Evolutionary conservation across 1,140 invertebrate genomes (phyloP), one percentile per base, ranked within the genome.

Genomic region (Brachionus sp.): DNA sequence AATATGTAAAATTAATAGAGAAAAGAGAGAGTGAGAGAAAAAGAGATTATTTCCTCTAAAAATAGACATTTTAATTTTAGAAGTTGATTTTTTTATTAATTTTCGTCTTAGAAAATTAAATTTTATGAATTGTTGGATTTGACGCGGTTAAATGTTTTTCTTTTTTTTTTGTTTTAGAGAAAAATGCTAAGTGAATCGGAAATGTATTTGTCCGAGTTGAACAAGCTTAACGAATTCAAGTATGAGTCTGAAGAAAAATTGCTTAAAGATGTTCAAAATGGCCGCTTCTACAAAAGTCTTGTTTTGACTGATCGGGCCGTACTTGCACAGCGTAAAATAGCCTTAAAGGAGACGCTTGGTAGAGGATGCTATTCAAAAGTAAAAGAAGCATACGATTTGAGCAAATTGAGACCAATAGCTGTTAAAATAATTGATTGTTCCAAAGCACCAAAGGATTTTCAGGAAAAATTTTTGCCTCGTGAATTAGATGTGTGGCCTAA

Each of bases 401-500:
- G 25, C 29, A 68, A 50, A 10, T 33, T 53, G 33, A 42, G 57
- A 6, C 29, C 70, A 62, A 42, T 73, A 62, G 95, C 95, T 4
- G 95, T 95, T 86, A 97, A 97, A 89, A 95, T 96, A 85, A 94
- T 95, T 85, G 93, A 94, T 86, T 92, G 92, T 5, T 86, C 88
- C 7, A 91, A 91, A 85, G 92, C 93, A 2, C 94, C 93, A 0
- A 91, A 92, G 84, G 93, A 94, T 86, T 96, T 93, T 86, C 91
- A 93, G 84, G 92, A 94, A 84, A 95, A 95, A 87, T 96, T 97
- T 88, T 94, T 97, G 86, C 94, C 94, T 12, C 91, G 95, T 37
- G 95, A 97, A 90, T 90, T 96, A 64, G 93, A 95, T 82, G 95
- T 96, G 84, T 90, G 96, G 84, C 94, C 93, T 5, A 93, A 93